A percentile compares a stretch with the other conserved stretches of the same genome.
These are phyloP conservation scores for Holothuria scabra DNA, from an alignment of 53 echinoderm and acorn worm genomes.

Conservation along the genomic window DNA sequence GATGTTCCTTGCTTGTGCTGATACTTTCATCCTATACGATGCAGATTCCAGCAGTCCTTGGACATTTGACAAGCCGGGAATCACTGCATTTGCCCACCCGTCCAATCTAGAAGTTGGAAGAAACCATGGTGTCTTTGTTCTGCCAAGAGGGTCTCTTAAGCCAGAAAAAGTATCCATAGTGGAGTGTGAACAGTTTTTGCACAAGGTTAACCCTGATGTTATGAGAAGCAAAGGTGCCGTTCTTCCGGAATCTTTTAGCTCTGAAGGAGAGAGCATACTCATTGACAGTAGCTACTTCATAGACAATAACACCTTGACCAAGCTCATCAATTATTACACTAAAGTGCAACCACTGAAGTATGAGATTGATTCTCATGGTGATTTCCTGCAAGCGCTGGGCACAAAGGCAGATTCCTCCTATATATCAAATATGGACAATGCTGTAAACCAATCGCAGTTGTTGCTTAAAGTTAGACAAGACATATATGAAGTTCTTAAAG, in stretches of 20 bases:
- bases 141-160: conserved; percentile 19
- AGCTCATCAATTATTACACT: conserved; percentile 70
- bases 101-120: conserved; percentile 74
- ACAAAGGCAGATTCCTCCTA: conserved; percentile 63
- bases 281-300: conserved; percentile 90
- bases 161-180: conserved; percentile 60
- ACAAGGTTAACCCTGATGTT: conserved; percentile 69
- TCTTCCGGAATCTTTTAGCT: conserved; percentile 42
- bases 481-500: conserved; percentile 67
- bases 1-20: conserved; percentile 78
- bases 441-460: conserved; percentile 55
- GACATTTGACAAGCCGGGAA: conserved; percentile 73
- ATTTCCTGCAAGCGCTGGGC: conserved; percentile 90
- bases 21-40: conserved; percentile 79
- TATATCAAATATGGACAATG: conserved; percentile 74
- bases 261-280: conserved; percentile 67
- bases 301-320: conserved; percentile 70
- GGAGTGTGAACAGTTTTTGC: conserved; percentile 76
- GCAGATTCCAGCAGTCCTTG: conserved; percentile 60
- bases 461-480: conserved; percentile 68
- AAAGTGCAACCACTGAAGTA: conserved; percentile 69
- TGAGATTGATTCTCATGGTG: conserved; percentile 92
- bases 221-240: conserved; percentile 72
- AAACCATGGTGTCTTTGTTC: conserved; percentile 84
- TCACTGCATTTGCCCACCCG: conserved; percentile 89